Evolutionary conservation across 2,113 vertebrate species (phyloP).

Genomic region (Eleginops maclovinus): DNA sequence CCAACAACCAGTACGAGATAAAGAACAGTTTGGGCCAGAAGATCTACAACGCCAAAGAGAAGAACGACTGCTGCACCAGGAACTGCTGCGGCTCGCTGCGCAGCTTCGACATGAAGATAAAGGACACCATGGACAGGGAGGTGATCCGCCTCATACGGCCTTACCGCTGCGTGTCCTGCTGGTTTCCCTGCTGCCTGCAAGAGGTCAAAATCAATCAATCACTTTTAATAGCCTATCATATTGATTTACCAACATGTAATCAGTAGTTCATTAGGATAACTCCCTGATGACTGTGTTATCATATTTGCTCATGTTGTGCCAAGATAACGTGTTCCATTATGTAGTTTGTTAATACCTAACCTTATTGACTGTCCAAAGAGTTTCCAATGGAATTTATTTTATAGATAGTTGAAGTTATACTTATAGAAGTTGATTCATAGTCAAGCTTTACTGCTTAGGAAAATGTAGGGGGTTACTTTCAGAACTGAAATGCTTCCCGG

Average conservation of each 20-base stretch:
- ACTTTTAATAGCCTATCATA: background rate
- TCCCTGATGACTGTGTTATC: too few relatives aligned
- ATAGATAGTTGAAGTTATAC: too few relatives aligned
- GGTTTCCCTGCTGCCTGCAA: conserved; percentile 91
- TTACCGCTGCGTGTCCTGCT: conserved; percentile 88
- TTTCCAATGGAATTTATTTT: background rate
- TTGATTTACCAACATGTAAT: conserved; percentile 11
- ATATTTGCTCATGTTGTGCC: background rate
- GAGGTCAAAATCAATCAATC: conserved; percentile 83
- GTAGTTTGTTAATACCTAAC: conserved; percentile 34
- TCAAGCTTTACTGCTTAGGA: background rate
- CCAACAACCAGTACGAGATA: conserved; percentile 89
- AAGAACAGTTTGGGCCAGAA: conserved; percentile 89
- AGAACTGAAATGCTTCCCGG: too few relatives aligned
- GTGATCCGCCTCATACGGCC: conserved; percentile 90
- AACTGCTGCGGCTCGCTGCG: conserved; percentile 91
- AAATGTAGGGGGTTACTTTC: too few relatives aligned
- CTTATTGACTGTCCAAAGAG: background rate
- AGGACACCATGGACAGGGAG: conserved; percentile 86
- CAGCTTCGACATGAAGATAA: conserved; percentile 89
- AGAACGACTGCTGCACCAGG: conserved; percentile 89
- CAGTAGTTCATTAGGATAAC: background rate
- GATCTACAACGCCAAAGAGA: conserved; percentile 89
- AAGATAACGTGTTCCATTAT: background rate
- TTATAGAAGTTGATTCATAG: background rate